Percentiles rank a stretch among this genome's conserved stretches.
Conservation (phyloP, 2,113 vertebrate genomes). For the Macheiramphus alcinus region DNA sequence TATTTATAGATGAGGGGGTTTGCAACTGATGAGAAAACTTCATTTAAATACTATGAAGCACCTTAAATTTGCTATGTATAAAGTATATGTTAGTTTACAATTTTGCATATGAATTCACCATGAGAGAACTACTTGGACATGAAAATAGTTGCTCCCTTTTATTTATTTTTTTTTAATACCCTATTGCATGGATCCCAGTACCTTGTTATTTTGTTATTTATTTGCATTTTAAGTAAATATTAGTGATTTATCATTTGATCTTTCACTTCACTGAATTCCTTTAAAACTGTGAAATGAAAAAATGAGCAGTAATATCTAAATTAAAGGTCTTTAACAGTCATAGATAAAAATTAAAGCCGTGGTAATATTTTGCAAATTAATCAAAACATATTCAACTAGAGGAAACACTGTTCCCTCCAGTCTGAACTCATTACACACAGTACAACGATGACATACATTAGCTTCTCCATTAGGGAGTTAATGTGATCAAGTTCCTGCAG, state of each 20-base stretch:
- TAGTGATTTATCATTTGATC: background rate
- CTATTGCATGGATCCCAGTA: accelerated
- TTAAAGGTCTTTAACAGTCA: background rate
- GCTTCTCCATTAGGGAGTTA: background rate
- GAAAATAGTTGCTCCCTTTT: background rate
- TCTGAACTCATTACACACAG: background rate
- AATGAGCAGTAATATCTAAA: background rate
- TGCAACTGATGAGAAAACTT: background rate
- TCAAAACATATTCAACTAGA: background rate
- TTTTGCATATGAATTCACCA: background rate
- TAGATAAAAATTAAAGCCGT: background rate
- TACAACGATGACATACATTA: background rate
- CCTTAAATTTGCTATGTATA: background rate
- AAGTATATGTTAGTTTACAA: background rate
- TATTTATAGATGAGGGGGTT: background rate
- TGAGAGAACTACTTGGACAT: background rate
- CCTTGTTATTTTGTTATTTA: background rate
- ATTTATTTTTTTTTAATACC: background rate
- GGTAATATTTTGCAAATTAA: background rate
- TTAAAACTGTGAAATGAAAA: background rate
- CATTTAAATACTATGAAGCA: background rate
- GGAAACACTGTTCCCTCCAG: background rate
- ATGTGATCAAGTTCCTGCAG: background rate
- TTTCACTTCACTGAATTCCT: background rate
- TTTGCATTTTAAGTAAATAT: background rate